phyloP scores from a whole-genome alignment of 2,113 vertebrate species.

The Lampris incognitus region DNA sequence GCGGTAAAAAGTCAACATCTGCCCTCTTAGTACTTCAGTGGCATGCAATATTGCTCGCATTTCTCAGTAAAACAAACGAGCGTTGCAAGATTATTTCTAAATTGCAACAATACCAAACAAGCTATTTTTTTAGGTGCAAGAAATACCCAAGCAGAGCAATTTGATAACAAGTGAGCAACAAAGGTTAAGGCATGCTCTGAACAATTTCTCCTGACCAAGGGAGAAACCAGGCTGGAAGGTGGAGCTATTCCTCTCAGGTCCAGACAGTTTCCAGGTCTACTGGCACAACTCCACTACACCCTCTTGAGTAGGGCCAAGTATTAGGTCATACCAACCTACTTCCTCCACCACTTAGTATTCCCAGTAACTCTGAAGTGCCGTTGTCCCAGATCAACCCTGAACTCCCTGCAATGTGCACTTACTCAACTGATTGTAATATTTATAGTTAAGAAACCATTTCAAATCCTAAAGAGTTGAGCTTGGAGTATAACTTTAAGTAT shows the following conservation, averaged over 20 bases:
- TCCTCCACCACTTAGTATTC: conserved; percentile 25
- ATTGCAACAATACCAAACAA: too few species aligned
- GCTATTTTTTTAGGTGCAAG: not conserved
- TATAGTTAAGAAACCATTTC: not conserved
- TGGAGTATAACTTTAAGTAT: not conserved
- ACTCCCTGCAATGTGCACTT: conserved; percentile 24
- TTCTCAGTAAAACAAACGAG: too few species aligned
- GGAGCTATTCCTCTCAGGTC: not conserved
- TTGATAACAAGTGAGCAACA: not conserved
- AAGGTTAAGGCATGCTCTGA: not conserved
- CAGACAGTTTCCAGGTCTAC: not conserved
- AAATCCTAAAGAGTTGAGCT: not conserved
- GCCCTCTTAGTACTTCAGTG: not conserved
- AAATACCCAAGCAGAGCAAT: not conserved
- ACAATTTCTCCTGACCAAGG: not conserved
- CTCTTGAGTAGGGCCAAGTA: not conserved
- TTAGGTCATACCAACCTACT: conserved; percentile 28
- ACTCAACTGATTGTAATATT: not conserved
- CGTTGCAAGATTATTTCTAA: too few species aligned
- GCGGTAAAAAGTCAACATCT: not conserved
- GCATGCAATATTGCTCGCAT: too few species aligned
- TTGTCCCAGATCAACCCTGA: conserved; percentile 65
- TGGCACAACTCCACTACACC: not conserved
- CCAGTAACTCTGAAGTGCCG: not conserved
- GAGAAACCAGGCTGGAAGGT: not conserved